Conservation (phyloP, 35 echinoderm and acorn worm genomes). For the Amphiura filiformis region DNA sequence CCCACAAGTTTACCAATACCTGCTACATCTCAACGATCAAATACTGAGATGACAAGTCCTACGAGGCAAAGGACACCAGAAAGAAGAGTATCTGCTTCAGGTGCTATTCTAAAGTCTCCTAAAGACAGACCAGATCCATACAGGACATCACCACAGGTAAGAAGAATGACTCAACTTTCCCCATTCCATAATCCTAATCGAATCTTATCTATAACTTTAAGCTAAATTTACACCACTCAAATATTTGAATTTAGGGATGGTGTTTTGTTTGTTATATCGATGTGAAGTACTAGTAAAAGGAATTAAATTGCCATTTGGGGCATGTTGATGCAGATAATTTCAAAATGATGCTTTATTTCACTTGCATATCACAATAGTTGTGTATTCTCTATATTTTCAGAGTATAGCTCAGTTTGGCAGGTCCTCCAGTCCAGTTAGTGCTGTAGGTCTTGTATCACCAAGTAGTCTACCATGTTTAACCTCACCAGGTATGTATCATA, state of each 20-base stretch:
- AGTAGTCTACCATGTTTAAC: conserved; percentile 15
- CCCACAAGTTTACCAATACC: conserved; percentile 66
- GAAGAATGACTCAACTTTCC: too few relatives aligned
- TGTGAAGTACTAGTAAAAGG: too few relatives aligned
- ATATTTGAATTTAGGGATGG: too few relatives aligned
- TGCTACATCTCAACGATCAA: conserved; percentile 21
- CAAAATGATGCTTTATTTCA: too few relatives aligned
- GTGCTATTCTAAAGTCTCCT: conserved; percentile 6
- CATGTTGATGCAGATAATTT: too few relatives aligned
- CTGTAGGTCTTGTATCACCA: conserved; percentile 50
- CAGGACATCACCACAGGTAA: conserved; percentile 48
- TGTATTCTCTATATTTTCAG: neutral
- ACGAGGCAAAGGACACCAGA: conserved; percentile 5
- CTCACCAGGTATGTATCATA: conserved; percentile 29
- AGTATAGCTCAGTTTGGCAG: conserved; percentile 25
- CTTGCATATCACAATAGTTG: too few relatives aligned
- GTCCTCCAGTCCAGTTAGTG: conserved; percentile 35
- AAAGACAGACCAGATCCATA: conserved; percentile 23
- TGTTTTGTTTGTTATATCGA: too few relatives aligned
- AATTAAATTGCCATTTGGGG: too few relatives aligned
- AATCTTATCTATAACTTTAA: too few relatives aligned
- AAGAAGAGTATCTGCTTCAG: neutral
- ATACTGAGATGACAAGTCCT: neutral
- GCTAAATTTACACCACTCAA: too few relatives aligned
- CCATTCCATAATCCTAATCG: too few relatives aligned